Evolutionary conservation across 2,797 vertebrate genomes (phyloP).

Genomic region (Phylloscopus collybita): DNA sequence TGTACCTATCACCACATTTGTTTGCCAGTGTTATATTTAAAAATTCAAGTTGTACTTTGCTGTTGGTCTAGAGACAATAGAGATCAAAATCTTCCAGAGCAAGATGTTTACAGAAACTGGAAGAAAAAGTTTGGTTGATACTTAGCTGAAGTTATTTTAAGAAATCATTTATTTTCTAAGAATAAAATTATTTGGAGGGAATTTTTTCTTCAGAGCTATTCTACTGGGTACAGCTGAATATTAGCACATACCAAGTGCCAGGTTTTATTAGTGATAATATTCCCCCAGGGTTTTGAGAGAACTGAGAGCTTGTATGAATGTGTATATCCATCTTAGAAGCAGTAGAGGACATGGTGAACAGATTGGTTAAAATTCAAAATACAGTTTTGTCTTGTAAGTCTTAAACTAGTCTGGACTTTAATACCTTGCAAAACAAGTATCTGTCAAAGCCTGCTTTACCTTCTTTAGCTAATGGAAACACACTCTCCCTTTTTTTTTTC

Average conservation of each 20-base stretch:
- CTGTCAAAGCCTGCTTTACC: not conserved
- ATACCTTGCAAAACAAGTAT: not conserved
- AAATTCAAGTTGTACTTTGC: not conserved
- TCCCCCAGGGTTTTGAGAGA: not conserved
- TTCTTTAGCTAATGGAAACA: not conserved
- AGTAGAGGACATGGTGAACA: not conserved
- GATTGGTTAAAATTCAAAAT: not conserved
- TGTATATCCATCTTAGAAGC: not conserved
- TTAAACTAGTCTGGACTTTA: not conserved
- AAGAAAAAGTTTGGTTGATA: not conserved
- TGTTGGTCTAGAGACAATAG: not conserved
- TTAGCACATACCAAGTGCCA: not conserved
- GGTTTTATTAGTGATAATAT: not conserved
- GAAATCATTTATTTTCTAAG: not conserved
- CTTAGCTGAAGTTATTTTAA: not conserved
- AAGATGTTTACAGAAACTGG: not conserved
- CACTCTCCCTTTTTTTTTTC: not conserved
- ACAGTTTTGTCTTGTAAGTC: not conserved
- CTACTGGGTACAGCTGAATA: not conserved
- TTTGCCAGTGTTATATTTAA: not conserved
- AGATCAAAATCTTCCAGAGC: not conserved
- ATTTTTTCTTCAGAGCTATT: not conserved
- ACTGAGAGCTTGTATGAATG: not conserved
- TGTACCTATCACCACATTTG: not conserved
- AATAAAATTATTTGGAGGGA: not conserved